Evolutionary conservation across 2,113 vertebrate genomes (phyloP).

Genomic region (Salvator merianae): DNA sequence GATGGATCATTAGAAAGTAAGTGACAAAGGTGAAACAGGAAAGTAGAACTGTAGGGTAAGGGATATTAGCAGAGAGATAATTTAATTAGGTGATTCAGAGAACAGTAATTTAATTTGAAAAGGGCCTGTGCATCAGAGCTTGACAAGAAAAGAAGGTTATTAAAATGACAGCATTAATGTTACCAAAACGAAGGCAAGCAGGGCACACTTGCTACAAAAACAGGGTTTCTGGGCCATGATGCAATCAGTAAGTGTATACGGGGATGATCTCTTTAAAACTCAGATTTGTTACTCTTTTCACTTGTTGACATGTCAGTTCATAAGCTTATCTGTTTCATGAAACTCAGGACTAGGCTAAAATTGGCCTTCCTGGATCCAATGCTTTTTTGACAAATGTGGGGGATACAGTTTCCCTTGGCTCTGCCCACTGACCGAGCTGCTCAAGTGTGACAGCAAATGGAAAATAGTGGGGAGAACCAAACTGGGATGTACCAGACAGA

Average conservation of each 20-base stretch:
- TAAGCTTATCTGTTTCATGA: not conserved
- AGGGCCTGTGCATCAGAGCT: not conserved
- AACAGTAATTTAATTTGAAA: constrained; percentile 20
- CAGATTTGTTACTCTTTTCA: constrained; percentile 1
- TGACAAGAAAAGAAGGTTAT: constrained; percentile 6
- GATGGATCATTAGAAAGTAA: constrained; percentile 41
- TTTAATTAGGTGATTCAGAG: constrained; percentile 42
- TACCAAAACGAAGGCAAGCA: not conserved
- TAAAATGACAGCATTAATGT: constrained; percentile 22
- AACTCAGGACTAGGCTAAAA: not conserved
- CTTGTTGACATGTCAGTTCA: not conserved
- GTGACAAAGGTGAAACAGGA: constrained; percentile 49
- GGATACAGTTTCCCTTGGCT: not conserved
- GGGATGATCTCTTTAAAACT: too few species aligned
- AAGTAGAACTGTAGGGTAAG: constrained; percentile 35
- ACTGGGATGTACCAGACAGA: too few species aligned
- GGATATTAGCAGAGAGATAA: constrained; percentile 42
- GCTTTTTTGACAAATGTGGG: not conserved
- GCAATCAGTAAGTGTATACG: constrained; percentile 6
- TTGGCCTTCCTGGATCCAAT: not conserved
- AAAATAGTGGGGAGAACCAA: too few species aligned
- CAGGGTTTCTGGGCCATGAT: constrained; percentile 3
- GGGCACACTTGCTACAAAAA: not conserved
- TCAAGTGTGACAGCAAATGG: too few species aligned
- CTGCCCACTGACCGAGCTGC: not conserved